phyloP scores from a whole-genome alignment of 2,888 invertebrate genomes.

The Pseudococcus viburni region DNA sequence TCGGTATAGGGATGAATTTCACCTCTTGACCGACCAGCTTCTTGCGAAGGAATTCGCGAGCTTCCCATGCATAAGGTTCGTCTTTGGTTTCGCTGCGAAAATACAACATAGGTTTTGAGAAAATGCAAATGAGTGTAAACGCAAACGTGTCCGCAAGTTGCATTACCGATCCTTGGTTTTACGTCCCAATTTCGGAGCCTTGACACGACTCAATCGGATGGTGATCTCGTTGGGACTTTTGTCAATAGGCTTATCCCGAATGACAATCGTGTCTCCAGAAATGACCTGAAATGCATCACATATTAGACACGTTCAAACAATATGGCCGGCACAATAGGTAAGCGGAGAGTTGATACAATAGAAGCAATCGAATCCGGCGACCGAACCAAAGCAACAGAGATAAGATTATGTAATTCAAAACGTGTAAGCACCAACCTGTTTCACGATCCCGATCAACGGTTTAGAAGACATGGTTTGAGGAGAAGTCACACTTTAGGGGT shows the following conservation, averaged over 20 bases:
- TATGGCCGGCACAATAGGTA: background rate
- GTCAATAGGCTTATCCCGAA: slow-evolving; percentile 85
- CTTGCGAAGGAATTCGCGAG: slow-evolving; percentile 93
- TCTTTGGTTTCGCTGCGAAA: slow-evolving; percentile 80
- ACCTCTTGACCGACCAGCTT: slow-evolving; percentile 94
- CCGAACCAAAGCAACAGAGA: background rate
- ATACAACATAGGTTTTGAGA: slow-evolving; percentile 18
- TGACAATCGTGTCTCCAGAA: slow-evolving; percentile 95
- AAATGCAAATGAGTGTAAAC: slow-evolving; percentile 68
- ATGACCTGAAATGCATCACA: slow-evolving; percentile 79
- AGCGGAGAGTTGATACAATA: background rate
- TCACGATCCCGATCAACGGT: slow-evolving; percentile 74
- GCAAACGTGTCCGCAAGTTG: slow-evolving; percentile 62
- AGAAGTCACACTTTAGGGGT: slow-evolving; percentile 9
- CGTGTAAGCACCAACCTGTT: slow-evolving; percentile 73
- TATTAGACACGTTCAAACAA: background rate
- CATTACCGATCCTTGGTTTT: slow-evolving; percentile 73
- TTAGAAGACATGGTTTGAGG: slow-evolving; percentile 58
- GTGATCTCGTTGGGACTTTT: slow-evolving; percentile 95
- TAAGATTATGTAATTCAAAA: background rate
- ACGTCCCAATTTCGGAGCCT: slow-evolving; percentile 91
- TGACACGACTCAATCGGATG: slow-evolving; percentile 90
- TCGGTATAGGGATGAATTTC: slow-evolving; percentile 70
- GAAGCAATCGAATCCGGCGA: background rate
- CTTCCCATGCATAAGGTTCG: slow-evolving; percentile 98